phyloP scores from a whole-genome alignment of 1,140 invertebrate genomes.

The Aphelenchoides fujianensis region DNA sequence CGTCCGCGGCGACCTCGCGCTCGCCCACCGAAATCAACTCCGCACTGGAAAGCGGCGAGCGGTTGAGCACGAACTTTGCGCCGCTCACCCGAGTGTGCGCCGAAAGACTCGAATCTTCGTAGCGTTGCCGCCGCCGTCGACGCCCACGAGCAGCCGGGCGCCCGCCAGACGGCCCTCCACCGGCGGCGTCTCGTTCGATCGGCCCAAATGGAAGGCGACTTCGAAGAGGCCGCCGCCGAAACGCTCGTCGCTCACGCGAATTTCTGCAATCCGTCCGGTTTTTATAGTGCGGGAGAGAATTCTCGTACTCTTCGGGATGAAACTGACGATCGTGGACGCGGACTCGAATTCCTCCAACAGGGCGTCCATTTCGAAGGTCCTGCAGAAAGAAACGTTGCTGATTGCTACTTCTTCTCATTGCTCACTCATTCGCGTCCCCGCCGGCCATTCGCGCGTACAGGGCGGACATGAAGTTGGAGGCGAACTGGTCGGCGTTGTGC shows the following conservation, averaged over 20 bases:
- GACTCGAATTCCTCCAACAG: slow-evolving; percentile 5
- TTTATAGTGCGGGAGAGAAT: no score
- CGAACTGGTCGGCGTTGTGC: slow-evolving; percentile 17
- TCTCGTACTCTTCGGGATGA: slow-evolving; percentile 33
- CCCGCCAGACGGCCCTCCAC: not conserved
- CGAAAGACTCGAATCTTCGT: slow-evolving; percentile 16
- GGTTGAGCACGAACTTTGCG: not conserved
- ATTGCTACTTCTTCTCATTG: slow-evolving; percentile 25
- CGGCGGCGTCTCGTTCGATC: not conserved
- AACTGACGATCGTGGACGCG: slow-evolving; percentile 36
- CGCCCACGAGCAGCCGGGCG: slow-evolving; percentile 14
- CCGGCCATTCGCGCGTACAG: slow-evolving; percentile 24
- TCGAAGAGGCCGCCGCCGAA: slow-evolving; percentile 10
- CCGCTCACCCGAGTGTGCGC: not conserved
- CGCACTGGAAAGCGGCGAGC: not conserved
- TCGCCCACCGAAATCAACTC: not conserved
- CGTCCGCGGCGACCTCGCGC: not conserved
- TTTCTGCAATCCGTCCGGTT: no score
- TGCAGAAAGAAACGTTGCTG: slow-evolving; percentile 24
- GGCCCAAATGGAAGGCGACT: not conserved
- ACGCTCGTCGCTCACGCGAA: slow-evolving; percentile 17
- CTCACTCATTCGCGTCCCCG: slow-evolving; percentile 21
- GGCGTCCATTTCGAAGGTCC: slow-evolving; percentile 1
- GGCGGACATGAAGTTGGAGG: slow-evolving; percentile 24
- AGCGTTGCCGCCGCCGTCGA: slow-evolving; percentile 12